Conservation (phyloP, 2,797 vertebrate species). For the Mus spretus region DNA sequence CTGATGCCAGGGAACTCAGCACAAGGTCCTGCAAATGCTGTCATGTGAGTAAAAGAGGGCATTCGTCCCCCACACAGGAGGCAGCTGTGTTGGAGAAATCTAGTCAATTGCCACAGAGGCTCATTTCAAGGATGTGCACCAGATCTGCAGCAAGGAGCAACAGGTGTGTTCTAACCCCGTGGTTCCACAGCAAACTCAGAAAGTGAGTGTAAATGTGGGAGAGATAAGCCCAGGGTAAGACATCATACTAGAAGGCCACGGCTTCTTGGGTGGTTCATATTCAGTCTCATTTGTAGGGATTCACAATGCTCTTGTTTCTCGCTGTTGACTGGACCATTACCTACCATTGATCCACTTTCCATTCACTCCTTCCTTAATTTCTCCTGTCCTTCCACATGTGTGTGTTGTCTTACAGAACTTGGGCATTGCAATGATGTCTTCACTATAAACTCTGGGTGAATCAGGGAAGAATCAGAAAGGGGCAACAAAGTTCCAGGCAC, state of each 20-base stretch:
- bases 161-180: not conserved
- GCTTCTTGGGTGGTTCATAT: not conserved
- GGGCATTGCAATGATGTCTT: not conserved
- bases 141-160: not conserved
- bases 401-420: not conserved
- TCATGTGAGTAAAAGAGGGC: not conserved
- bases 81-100: not conserved
- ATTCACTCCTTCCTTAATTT: not conserved
- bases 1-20: not conserved
- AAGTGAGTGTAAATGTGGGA: not conserved
- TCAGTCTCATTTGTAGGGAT: not conserved
- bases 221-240: not conserved
- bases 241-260: not conserved
- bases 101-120: not conserved
- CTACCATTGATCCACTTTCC: not conserved
- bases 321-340: not conserved
- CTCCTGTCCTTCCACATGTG: not conserved
- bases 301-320: not conserved
- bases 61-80: not conserved
- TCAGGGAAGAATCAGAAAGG: conserved; percentile 22
- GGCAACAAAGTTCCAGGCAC: not conserved
- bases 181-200: conserved; percentile 10
- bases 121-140: not conserved
- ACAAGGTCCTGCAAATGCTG: not conserved
- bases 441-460: not conserved